A percentile compares a stretch with the other conserved stretches of the same genome.
These are phyloP conservation scores for Anseranas semipalmata DNA, from an alignment of 2,113 vertebrate genomes.

Conservation along the genomic window DNA sequence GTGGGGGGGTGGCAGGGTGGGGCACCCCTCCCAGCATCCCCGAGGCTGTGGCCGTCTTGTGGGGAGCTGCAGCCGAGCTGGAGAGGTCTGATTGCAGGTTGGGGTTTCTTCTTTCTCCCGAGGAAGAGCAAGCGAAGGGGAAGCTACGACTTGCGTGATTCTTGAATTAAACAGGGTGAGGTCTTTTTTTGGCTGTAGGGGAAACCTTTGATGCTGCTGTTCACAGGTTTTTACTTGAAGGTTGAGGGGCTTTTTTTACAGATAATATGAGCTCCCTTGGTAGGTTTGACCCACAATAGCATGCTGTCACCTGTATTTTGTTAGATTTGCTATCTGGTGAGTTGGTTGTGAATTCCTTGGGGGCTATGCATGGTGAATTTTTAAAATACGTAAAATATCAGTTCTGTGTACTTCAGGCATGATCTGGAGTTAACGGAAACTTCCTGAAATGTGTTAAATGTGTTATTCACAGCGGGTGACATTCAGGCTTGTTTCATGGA, in stretches of 20 bases:
- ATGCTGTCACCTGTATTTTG: accelerated
- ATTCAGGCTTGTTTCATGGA: constrained; percentile 17
- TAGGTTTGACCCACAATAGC: neutral
- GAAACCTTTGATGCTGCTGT: neutral
- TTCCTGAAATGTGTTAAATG: constrained; percentile 43
- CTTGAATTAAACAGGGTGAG: neutral
- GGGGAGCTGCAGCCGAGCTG: constrained; percentile 45
- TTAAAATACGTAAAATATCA: neutral
- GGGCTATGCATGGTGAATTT: neutral
- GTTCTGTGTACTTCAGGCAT: neutral
- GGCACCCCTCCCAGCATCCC: constrained; percentile 54
- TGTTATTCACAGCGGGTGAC: neutral
- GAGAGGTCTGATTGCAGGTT: constrained; percentile 3
- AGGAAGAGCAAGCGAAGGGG: constrained; percentile 20
- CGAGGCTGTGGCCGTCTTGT: constrained; percentile 2
- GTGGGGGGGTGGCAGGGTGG: constrained; percentile 71
- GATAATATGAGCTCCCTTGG: neutral
- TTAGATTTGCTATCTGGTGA: neutral
- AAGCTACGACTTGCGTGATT: neutral
- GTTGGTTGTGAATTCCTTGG: neutral
- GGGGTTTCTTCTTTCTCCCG: neutral
- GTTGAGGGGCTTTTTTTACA: neutral
- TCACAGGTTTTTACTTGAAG: neutral
- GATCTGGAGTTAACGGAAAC: constrained; percentile 14
- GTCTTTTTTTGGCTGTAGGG: neutral